Evolutionary conservation across 1,140 invertebrate genomes (phyloP).

Genomic region (Leptoteleia sp.): DNA sequence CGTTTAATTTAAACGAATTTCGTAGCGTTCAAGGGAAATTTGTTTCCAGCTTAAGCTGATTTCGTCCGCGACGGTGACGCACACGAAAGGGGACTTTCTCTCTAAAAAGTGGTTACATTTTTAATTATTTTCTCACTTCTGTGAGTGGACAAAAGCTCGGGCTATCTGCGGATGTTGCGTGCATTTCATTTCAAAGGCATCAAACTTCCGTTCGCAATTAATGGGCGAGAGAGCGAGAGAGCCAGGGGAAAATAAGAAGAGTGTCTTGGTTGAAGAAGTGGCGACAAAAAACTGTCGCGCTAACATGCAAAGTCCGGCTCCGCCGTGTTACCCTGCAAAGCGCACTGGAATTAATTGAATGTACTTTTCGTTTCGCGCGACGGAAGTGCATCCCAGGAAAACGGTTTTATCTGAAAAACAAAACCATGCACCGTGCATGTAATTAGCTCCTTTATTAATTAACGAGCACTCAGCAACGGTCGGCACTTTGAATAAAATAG

Average conservation of each 20-base stretch:
- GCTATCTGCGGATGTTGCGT: constrained; percentile 21
- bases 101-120: constrained; percentile 40
- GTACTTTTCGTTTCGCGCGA: constrained; percentile 24
- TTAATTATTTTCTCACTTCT: constrained; percentile 50
- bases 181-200: constrained; percentile 31
- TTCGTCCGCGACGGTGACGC: too few species aligned
- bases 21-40: constrained; percentile 4
- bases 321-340: constrained; percentile 14
- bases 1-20: constrained; percentile 16
- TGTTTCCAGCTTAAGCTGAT: constrained; percentile 59
- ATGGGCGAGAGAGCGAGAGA: background rate
- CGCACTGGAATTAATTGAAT: constrained; percentile 41
- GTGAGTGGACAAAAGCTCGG: constrained; percentile 27
- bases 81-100: background rate
- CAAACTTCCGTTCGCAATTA: constrained; percentile 38
- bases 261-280: constrained; percentile 21
- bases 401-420: constrained; percentile 11
- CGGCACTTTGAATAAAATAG: background rate
- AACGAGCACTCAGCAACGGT: constrained; percentile 8
- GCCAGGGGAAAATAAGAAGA: constrained; percentile 28
- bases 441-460: too few species aligned
- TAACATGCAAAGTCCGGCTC: background rate
- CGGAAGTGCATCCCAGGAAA: constrained; percentile 9
- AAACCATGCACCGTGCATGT: constrained; percentile 6
- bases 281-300: constrained; percentile 9